These are phyloP conservation scores for Notocelia uddmanniana DNA, from an alignment of 2,888 invertebrate genomes.

Conservation along the genomic window DNA sequence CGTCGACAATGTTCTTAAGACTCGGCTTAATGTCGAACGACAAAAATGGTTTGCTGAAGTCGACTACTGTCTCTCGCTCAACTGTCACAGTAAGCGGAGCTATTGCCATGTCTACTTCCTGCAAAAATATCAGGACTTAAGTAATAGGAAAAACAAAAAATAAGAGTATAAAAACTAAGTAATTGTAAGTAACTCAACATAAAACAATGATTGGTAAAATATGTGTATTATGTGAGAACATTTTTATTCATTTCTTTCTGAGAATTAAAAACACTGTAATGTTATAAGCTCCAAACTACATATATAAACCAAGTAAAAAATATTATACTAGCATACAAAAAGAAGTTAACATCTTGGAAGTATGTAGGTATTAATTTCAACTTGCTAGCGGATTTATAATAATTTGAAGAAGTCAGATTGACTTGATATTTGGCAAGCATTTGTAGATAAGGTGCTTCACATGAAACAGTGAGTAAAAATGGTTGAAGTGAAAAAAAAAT, in stretches of 20 bases:
- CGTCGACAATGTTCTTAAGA: constrained; percentile 92
- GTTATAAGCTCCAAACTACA: no score
- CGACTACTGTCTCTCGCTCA: constrained; percentile 96
- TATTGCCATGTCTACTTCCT: constrained; percentile 98
- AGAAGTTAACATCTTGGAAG: no score
- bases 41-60: constrained; percentile 99
- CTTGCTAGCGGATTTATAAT: no score
- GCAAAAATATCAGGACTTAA: constrained; percentile 56
- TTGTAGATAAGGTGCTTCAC: neutral
- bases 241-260: no score
- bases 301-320: no score
- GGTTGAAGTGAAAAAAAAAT: neutral
- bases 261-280: no score
- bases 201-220: no score
- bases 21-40: constrained; percentile 98
- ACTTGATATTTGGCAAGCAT: neutral
- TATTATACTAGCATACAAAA: no score
- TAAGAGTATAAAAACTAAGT: neutral
- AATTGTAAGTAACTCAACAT: no score
- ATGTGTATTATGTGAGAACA: no score
- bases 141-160: constrained; percentile 10
- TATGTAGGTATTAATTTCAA: no score
- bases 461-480: neutral
- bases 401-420: neutral
- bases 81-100: constrained; percentile 98